Evolutionary conservation across 2,888 invertebrate genomes (phyloP), one percentile per base, ranked within the genome.

Genomic region (Aquatica leii): DNA sequence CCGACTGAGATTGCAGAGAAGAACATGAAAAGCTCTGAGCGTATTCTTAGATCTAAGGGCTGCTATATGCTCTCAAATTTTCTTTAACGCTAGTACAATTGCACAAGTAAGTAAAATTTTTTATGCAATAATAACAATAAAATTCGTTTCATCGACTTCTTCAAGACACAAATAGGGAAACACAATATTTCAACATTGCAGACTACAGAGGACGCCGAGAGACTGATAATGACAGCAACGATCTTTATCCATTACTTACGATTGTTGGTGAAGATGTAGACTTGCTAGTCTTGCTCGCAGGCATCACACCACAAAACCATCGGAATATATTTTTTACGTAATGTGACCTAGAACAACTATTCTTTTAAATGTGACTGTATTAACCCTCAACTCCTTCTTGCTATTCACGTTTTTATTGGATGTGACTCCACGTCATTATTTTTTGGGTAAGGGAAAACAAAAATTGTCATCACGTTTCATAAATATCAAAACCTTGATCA

Each of bases 21-120:
- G 12, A 37, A 37, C 12, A 37, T 11, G 11, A 37, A 37, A 11
- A 37, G 37, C 9, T 37, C 37, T 37, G 11, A 37, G n/a, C n/a
- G n/a, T n/a, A n/a, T 37, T 37, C 37, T n/a, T 11, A 37, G 21
- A 48, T 15, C 48, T 48, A 48, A 48, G n/a, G 21, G 11, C 48
- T 17, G 3, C 18, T 11, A 17, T 20, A 48, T 48, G 2, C 12
- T 4, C 20, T 20, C 11, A 17, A 17, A 21, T 20, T 11, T n/a
- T 37, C 2, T 37, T 37, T 37, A 4, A 37, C 11, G 11, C 11
- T 2, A 37, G 2, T 11, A 37, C 37, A 37, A 37, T 12, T 12
- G 37, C 12, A 2, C n/a, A 37, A 43, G 43, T 43, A 6, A 5
- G 8, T 8, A 15, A 3, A 43, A n/a, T 12, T 43, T 15, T 18